phyloP scores from a whole-genome alignment of 35 echinoderm and acorn worm genomes.

The Hemicentrotus pulcherrimus region DNA sequence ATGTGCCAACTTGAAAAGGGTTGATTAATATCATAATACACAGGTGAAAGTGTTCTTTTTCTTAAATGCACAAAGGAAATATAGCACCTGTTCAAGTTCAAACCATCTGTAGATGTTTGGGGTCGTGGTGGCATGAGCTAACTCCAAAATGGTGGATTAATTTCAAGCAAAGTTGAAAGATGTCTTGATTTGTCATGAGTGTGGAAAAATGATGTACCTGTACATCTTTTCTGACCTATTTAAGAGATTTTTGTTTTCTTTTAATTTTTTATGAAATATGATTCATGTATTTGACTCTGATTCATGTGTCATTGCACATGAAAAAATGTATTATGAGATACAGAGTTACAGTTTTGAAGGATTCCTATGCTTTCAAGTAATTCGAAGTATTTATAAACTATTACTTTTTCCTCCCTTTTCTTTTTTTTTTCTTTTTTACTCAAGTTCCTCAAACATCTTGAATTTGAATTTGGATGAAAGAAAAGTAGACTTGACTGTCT shows the following conservation, averaged over 20 bases:
- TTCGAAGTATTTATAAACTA: no score
- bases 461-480: not conserved
- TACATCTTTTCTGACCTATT: not conserved
- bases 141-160: not conserved
- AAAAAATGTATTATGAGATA: not conserved
- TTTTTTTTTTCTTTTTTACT: not conserved
- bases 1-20: no score
- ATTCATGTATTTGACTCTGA: not conserved
- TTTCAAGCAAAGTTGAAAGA: not conserved
- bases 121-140: no score
- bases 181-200: not conserved
- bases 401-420: no score
- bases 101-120: no score
- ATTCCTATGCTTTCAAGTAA: not conserved
- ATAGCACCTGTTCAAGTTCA: no score
- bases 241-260: not conserved
- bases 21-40: no score
- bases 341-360: not conserved
- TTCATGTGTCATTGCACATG: not conserved
- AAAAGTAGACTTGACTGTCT: not conserved
- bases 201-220: not conserved
- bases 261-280: not conserved
- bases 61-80: no score
- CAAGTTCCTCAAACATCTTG: not conserved
- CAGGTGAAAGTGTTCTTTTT: no score